Conservation (phyloP, 2,113 vertebrate species). For the Chitala chitala region DNA sequence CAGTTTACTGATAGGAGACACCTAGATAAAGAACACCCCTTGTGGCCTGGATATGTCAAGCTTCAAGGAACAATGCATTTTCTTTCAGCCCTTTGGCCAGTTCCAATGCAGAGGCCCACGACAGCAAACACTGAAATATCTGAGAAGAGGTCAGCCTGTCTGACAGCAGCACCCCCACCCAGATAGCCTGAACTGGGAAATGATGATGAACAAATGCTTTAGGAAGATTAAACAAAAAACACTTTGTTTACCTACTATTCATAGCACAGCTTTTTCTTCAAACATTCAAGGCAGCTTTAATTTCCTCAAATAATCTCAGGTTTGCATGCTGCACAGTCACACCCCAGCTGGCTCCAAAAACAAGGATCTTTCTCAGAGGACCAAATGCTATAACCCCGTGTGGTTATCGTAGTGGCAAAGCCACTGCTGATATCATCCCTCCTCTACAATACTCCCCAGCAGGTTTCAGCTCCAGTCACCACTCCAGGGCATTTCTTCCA, state of each 20-base stretch:
- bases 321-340: not conserved
- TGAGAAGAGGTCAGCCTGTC: not conserved
- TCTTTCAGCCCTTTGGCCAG: not conserved
- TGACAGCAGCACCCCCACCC: not conserved
- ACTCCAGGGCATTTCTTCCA: not conserved
- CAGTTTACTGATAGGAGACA: no score
- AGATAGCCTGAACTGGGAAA: not conserved
- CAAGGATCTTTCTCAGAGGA: conserved; percentile 34
- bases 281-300: not conserved
- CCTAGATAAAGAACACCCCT: no score
- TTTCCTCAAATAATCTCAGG: not conserved
- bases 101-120: not conserved
- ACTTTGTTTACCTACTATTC: conserved; percentile 11
- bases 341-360: conserved; percentile 1
- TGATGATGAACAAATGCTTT: conserved; percentile 17
- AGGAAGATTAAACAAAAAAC: conserved; percentile 27
- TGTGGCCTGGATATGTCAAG: not conserved
- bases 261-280: conserved; percentile 9
- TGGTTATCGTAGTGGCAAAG: conserved; percentile 28
- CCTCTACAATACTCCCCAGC: not conserved
- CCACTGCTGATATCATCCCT: conserved; percentile 21
- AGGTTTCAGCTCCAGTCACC: not conserved
- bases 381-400: not conserved
- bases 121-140: conserved; percentile 11
- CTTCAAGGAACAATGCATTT: not conserved